A percentile compares a stretch with the other conserved stretches of the same genome.
phyloP scores from a whole-genome alignment of 2,113 vertebrate species.

The Cisticola juncidis region DNA sequence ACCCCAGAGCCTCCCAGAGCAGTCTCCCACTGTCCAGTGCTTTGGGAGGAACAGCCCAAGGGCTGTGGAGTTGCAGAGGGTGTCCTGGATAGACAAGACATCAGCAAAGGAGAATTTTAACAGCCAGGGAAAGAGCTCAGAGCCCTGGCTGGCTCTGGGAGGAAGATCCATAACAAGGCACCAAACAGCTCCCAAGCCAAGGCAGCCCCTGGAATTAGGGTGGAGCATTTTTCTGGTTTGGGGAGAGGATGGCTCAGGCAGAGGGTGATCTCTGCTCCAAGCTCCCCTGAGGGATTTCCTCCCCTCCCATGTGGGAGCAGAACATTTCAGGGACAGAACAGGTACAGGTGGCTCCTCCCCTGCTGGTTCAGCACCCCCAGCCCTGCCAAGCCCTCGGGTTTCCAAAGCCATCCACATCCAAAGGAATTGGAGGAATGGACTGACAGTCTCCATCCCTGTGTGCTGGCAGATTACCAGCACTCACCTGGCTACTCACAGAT shows the following conservation, averaged over 20 bases:
- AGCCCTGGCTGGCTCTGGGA: not conserved
- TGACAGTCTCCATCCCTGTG: conserved; percentile 26
- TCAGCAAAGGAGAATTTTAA: not conserved
- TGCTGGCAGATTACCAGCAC: conserved; percentile 27
- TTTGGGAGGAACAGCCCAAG: not conserved
- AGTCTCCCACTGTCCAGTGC: not conserved
- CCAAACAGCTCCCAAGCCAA: not conserved
- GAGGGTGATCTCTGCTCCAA: not conserved
- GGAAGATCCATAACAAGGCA: not conserved
- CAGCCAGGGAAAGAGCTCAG: not conserved
- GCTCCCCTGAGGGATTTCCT: not conserved
- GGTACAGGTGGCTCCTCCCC: not conserved
- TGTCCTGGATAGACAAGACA: not conserved
- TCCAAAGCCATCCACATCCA: not conserved
- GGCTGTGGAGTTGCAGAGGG: not conserved
- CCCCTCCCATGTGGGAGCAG: not conserved
- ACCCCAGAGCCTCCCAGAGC: not conserved
- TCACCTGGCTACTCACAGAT: conserved; percentile 57
- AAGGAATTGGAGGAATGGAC: not conserved
- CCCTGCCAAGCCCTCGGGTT: not conserved
- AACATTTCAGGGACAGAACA: not conserved
- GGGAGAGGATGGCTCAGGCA: not conserved
- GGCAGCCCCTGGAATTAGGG: not conserved
- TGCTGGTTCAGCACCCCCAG: conserved; percentile 17
- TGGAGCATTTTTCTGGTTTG: not conserved